Evolutionary conservation across 2,888 invertebrate genomes (phyloP).

Genomic region (Eurytoma californica): DNA sequence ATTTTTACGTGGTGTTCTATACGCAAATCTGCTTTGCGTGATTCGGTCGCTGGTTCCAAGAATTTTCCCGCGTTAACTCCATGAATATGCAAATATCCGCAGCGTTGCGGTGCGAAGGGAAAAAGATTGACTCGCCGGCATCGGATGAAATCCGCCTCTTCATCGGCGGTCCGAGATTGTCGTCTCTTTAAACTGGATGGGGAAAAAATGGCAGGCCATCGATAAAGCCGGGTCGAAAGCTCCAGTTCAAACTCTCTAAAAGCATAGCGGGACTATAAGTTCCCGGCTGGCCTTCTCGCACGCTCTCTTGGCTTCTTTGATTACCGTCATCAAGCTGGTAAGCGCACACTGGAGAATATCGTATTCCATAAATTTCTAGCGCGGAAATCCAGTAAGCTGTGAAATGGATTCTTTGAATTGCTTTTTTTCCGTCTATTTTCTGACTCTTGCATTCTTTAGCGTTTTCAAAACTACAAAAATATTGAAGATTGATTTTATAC

Average conservation of each 20-base stretch:
- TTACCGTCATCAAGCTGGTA: slow-evolving; percentile 38
- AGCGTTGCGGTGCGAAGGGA: neutral
- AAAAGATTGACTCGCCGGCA: no score
- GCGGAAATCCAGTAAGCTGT: neutral
- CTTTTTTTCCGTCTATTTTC: no score
- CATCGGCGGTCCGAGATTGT: neutral
- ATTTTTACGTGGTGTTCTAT: neutral
- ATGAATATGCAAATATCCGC: slow-evolving; percentile 1
- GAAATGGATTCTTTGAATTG: neutral
- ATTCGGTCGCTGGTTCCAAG: neutral
- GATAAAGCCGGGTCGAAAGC: slow-evolving; percentile 17
- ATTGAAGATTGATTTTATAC: no score
- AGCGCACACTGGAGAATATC: slow-evolving; percentile 35
- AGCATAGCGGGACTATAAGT: slow-evolving; percentile 27
- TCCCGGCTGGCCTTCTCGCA: neutral
- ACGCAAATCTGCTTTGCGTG: neutral
- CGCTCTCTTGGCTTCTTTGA: slow-evolving; percentile 35
- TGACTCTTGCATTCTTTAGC: no score
- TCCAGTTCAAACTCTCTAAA: slow-evolving; percentile 26
- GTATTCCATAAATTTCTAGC: slow-evolving; percentile 29
- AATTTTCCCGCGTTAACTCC: neutral
- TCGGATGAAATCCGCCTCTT: neutral
- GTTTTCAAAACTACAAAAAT: no score
- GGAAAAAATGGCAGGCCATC: slow-evolving; percentile 22
- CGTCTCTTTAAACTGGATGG: neutral